Percentiles rank a stretch among this genome's conserved stretches.
Evolutionary conservation across 2,888 invertebrate species (phyloP).

Genomic region (Campaea margaritaria): DNA sequence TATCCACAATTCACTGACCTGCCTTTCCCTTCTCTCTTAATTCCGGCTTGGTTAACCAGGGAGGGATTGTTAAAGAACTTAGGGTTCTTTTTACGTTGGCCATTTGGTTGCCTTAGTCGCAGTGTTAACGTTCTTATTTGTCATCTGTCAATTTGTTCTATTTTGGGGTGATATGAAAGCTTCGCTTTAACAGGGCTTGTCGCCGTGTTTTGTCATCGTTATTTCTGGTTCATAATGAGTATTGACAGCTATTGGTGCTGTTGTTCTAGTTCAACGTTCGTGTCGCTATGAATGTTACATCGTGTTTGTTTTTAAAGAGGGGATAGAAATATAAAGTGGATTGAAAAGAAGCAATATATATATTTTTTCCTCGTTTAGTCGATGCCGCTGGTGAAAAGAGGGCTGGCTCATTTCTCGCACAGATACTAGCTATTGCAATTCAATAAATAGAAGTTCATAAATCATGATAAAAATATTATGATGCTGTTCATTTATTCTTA

Average conservation of each 20-base stretch:
- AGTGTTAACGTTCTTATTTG: conserved; percentile 83
- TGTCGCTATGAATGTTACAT: conserved; percentile 32
- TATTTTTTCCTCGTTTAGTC: no score
- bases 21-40: conserved; percentile 39
- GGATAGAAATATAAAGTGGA: neutral
- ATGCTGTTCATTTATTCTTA: no score
- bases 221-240: conserved; percentile 79
- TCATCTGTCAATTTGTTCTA: conserved; percentile 84
- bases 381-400: no score
- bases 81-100: conserved; percentile 58
- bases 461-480: no score
- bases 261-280: conserved; percentile 33
- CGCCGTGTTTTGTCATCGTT: conserved; percentile 78
- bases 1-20: conserved; percentile 57
- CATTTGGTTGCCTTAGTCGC: conserved; percentile 62
- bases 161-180: conserved; percentile 81
- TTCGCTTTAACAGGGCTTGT: conserved; percentile 61
- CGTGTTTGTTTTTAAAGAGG: conserved; percentile 11
- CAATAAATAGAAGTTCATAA: no score
- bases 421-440: no score
- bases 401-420: no score
- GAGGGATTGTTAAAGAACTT: conserved; percentile 23
- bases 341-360: no score
- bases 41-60: conserved; percentile 9
- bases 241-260: conserved; percentile 69